Evolutionary conservation across 2,113 vertebrate genomes (phyloP), one percentile per base, ranked within the genome.

Genomic region (Cyanoramphus novaezelandiae): DNA sequence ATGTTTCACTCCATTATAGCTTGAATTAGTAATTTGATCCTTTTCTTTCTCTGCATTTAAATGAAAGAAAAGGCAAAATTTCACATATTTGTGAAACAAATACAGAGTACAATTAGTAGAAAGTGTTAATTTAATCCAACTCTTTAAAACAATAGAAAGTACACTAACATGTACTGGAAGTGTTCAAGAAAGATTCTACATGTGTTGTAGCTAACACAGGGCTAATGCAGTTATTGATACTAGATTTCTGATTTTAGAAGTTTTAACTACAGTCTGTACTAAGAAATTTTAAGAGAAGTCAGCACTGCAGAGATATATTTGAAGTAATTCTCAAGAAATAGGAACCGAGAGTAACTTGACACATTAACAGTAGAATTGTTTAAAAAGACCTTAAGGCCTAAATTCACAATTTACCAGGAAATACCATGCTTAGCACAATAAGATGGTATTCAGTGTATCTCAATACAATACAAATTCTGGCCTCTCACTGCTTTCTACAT

Each of bases 1-100:
- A 75, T 65, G 18, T 27, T 97, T 95, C 19, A 31, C 24, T 91
- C 59, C 23, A 82, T 84, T 91, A 75, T 86, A 86, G 91, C 29
- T 79, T 95, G 57, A 97, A 93, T 94, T 50, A 92, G 19, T 50
- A 89, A 88, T 13, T 50, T 83, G 49, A 82, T 95, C 39, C 5
- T 72, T 72, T 96, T 87, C 16, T 46, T 85, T 55, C 55, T 72
- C 31, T 76, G 35, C 14, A 76, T 94, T 97, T 94, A 88, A 95
- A 94, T 91, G 55, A 82, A 82, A 60, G 47, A 55, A 55, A 65
- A 93, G 31, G 84, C 29, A 96, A 88, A 89, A 95, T 86, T 81
- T 93, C 41, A 28, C 25, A 88, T 43, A 68, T 92, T 93, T 77
- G 19, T 75, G 29, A 85, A 98, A 96, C 16, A 94, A 97, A 94